These are phyloP conservation scores for Ormia ochracea DNA, from an alignment of 2,888 invertebrate species.

Conservation along the genomic window DNA sequence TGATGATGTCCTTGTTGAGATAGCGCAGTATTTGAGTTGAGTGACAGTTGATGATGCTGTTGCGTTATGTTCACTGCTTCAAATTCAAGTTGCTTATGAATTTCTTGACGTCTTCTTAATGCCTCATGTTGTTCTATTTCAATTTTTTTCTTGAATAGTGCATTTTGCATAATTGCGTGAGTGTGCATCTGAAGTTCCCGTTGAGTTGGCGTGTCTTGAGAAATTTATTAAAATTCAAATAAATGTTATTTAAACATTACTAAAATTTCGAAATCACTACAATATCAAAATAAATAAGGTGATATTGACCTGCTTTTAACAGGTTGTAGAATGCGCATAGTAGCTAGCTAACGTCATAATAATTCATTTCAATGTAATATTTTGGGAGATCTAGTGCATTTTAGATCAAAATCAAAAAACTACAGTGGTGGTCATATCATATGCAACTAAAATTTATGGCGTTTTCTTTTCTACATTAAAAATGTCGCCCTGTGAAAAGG, in stretches of 20 bases:
- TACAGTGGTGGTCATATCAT: no score
- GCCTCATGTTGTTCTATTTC: constrained; percentile 82
- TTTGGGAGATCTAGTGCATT: no score
- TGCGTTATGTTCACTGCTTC: constrained; percentile 15
- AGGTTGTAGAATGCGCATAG: no score
- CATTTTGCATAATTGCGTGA: constrained; percentile 90
- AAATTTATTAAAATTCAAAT: background rate
- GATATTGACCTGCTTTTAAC: no score
- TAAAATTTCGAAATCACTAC: no score
- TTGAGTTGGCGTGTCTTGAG: constrained; percentile 79
- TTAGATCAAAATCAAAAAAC: no score
- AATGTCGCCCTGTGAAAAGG: no score
- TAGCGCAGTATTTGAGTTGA: background rate
- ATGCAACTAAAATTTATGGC: no score
- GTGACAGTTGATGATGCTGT: constrained; percentile 18
- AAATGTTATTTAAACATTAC: background rate
- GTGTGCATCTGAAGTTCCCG: constrained; percentile 90
- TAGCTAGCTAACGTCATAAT: no score
- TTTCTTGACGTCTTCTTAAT: constrained; percentile 85
- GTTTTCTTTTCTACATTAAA: no score
- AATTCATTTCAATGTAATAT: no score
- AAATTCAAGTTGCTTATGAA: constrained; percentile 66
- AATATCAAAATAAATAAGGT: no score
- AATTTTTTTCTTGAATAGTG: constrained; percentile 90
- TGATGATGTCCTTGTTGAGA: constrained; percentile 58